Conservation (phyloP, 1,140 invertebrate genomes). For the Hyphantria cunea region DNA sequence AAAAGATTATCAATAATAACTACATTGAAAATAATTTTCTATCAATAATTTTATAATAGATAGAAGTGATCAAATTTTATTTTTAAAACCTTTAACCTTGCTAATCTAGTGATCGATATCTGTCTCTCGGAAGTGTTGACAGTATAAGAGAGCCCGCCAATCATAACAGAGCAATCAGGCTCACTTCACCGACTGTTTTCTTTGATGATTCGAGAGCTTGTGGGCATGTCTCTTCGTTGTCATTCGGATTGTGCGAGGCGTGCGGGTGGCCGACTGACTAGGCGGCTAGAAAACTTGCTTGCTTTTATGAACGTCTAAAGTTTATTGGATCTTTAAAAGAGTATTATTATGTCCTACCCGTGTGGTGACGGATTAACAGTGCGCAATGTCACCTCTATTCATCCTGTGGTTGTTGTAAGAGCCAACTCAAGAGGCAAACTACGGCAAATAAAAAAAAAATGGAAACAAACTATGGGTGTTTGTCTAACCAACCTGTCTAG, state of each 20-base stretch:
- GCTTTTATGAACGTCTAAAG: conserved; percentile 15
- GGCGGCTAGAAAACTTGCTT: background rate
- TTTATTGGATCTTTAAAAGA: too few relatives aligned
- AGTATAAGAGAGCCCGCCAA: conserved; percentile 42
- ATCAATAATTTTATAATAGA: background rate
- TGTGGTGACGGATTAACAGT: too few relatives aligned
- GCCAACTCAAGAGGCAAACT: too few relatives aligned
- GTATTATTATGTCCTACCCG: too few relatives aligned
- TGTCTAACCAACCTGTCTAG: too few relatives aligned
- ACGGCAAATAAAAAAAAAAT: too few relatives aligned
- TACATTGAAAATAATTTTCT: too few relatives aligned
- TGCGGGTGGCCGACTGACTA: conserved; percentile 46
- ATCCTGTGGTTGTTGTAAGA: too few relatives aligned
- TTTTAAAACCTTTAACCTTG: conserved; percentile 34
- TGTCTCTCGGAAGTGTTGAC: conserved; percentile 38
- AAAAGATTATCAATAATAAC: too few relatives aligned
- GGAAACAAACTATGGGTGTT: too few relatives aligned
- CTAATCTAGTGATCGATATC: conserved; percentile 46
- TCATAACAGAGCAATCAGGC: conserved; percentile 53
- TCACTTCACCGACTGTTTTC: conserved; percentile 61
- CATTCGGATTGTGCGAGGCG: conserved; percentile 34
- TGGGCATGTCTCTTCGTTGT: conserved; percentile 31
- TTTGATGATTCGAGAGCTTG: conserved; percentile 64
- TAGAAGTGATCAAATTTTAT: conserved; percentile 1
- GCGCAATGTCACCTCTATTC: too few relatives aligned